Base-by-base conservation (phyloP, 1,140 invertebrate genomes). In the Microvelia longipes region DNA sequence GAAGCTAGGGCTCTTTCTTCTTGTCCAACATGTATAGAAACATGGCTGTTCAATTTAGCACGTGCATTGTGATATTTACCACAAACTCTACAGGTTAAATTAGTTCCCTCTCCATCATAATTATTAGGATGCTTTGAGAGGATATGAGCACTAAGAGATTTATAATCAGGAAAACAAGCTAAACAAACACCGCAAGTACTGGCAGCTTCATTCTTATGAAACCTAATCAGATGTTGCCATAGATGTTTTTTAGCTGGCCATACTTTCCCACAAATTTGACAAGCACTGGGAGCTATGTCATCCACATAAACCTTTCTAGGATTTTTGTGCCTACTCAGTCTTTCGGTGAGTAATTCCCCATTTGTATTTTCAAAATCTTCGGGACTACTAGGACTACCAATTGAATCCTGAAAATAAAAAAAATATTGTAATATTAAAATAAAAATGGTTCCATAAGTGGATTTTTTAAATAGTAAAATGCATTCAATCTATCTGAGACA, bases 191-290 rank as follows among this genome's bases (percentile, higher is more conserved):
- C 85, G 70, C 85, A 86, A 1, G 85, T 83, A 0, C 84, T 83
- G 0, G 83, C 83, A 0, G 84, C 84, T 70, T 83, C 83, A 1
- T 78, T 75, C 29, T 82, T 80, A 75, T 86, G 85, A 72, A 84
- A 85, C 11, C 85, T 76, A 29, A 86, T 86, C 26, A 86, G 77
- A 74, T 86, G 85, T 73, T 86, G 85, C 85, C 85, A 86, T 0
- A 85, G 75, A 72, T 85, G 84, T 72, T 85, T 85, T 71, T 85
- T 85, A 0, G 83, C 83, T 0, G 84, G 83, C 84, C 84, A 86
- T 25, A 80, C 81, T 75, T 86, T 86, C 0, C 81, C 81, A 70
- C 85, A 86, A 0, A 85, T 82, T 69, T 85, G 83, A 71, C 85
- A 86, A 0, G 78, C 28, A 26, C 71, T 73, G 0, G 71, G 68